Evolutionary conservation across 2,888 invertebrate species (phyloP).

Genomic region (Miltochrista miniata): DNA sequence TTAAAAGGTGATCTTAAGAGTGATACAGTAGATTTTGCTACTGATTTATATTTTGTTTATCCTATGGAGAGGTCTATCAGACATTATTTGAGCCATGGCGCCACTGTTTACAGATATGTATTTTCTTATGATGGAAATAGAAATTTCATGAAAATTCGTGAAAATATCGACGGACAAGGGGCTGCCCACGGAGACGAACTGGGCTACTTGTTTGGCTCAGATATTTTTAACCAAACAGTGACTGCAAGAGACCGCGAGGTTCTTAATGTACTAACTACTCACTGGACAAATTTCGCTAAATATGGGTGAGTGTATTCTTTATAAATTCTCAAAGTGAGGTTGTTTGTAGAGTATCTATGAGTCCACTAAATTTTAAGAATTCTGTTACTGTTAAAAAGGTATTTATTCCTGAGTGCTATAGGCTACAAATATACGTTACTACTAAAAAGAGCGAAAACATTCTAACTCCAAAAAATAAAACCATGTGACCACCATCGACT

Average conservation of each 20-base stretch:
- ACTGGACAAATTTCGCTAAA: constrained; percentile 41
- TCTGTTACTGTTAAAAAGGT: no score
- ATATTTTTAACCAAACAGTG: background rate
- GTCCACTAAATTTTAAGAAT: no score
- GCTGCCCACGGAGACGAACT: constrained; percentile 49
- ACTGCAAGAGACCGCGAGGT: constrained; percentile 11
- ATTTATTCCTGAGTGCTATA: no score
- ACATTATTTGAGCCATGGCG: background rate
- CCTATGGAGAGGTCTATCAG: constrained; percentile 38
- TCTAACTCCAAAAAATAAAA: no score
- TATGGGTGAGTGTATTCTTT: constrained; percentile 32
- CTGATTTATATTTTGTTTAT: constrained; percentile 40
- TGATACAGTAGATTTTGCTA: background rate
- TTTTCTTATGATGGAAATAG: constrained; percentile 48
- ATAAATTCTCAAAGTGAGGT: no score
- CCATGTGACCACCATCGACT: no score
- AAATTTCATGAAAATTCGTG: constrained; percentile 32
- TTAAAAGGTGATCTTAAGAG: background rate
- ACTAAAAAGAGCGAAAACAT: no score
- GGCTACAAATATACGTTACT: no score
- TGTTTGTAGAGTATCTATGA: no score
- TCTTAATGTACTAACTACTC: constrained; percentile 13
- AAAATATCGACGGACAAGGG: constrained; percentile 30
- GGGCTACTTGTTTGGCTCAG: constrained; percentile 45
- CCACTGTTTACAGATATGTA: constrained; percentile 40